Base-by-base conservation (phyloP, 2,888 invertebrate genomes). In the Steromphala cineraria region DNA sequence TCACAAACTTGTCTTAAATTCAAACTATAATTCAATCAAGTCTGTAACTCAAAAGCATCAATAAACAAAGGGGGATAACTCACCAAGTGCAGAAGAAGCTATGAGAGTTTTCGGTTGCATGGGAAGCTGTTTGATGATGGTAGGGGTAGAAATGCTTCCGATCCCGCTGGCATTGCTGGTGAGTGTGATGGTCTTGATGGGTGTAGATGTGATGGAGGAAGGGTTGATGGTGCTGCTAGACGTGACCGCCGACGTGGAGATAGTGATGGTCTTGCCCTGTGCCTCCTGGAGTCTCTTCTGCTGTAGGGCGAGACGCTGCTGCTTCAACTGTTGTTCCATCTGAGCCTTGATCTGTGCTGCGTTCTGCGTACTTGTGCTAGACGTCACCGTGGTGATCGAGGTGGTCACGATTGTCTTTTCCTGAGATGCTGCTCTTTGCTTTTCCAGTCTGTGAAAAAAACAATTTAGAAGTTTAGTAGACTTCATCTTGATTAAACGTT, bases 281-380 rank as follows among this genome's bases (percentile, higher is more conserved):
- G 86, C 84, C 75, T 89, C 89, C 74, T 91, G 90, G 21, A 92
- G 82, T 17, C 97, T 95, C 93, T 97, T 98, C 90, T 98, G 98
- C 90, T 97, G 97, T 94, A 97, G 97, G 0, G 97, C 97, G 28
- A 97, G 96, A 83, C 98, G 94, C 92, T 98, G 98, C 89, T 97
- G 95, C 81, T 97, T 96, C 85, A 98, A 94, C 91, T 98, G 97
- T 86, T 97, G 97, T 91, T 98, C 98, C 96, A 98, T 96, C 93
- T 97, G 97, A 88, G 98, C 97, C 93, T 93, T 93, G 80, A 94
- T 92, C 81, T 94, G 90, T n/a, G 91, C 92, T 10, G 93, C 91
- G 78, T 91, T 91, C 79, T 91, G 87, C 15, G 83, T 83, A 3
- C 85, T 87, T 55, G 84, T 86, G 83, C 89, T 53, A 82, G 86